phyloP scores from a whole-genome alignment of 2,797 vertebrate species.

The Natrix natrix region DNA sequence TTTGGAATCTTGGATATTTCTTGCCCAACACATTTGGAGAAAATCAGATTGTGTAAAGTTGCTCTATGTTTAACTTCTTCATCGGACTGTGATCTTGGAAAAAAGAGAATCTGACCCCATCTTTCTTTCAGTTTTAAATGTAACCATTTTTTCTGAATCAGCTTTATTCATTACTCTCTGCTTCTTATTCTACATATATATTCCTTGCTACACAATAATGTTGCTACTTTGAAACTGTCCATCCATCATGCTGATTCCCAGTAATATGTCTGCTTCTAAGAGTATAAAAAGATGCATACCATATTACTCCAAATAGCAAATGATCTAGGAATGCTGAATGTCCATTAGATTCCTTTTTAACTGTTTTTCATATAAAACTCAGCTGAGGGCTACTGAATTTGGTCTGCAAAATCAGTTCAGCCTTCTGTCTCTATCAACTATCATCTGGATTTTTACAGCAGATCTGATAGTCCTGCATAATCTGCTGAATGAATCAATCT shows the following conservation, averaged over 20 bases:
- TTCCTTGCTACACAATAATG: not conserved
- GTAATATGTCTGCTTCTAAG: not conserved
- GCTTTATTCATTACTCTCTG: not conserved
- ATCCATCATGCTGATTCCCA: not conserved
- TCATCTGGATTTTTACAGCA: not conserved
- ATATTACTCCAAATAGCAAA: not conserved
- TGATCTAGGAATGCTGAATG: not conserved
- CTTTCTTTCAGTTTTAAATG: not conserved
- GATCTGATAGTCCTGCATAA: not conserved
- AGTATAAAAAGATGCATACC: not conserved
- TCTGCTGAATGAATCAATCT: not conserved
- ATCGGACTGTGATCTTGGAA: not conserved
- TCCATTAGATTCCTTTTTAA: not conserved
- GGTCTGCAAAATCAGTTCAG: not conserved
- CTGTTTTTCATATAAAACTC: not conserved
- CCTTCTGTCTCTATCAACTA: not conserved
- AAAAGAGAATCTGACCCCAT: not conserved
- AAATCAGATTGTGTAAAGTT: not conserved
- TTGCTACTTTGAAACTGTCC: not conserved
- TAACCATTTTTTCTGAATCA: not conserved
- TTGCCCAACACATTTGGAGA: not conserved
- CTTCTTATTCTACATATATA: not conserved
- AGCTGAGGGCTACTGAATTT: not conserved
- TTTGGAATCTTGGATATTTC: not conserved
- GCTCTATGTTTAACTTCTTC: not conserved